phyloP scores from a whole-genome alignment of 2,797 vertebrate species.

The Philypnodon macrostomus region DNA sequence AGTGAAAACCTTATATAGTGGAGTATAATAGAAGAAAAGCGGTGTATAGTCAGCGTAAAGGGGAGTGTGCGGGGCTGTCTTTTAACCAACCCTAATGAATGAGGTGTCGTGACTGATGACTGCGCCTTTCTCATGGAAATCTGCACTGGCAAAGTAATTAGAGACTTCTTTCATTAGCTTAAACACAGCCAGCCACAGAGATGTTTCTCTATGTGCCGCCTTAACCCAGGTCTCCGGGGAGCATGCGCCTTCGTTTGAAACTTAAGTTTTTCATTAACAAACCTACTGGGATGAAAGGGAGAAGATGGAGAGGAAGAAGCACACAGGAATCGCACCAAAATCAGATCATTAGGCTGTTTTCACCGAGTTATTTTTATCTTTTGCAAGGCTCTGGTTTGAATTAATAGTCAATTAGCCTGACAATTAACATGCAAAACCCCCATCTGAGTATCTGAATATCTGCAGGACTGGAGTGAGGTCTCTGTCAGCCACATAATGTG shows the following conservation, averaged over 20 bases:
- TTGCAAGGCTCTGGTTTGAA: conserved; percentile 52
- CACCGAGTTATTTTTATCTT: conserved; percentile 52
- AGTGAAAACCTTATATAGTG: too few relatives aligned
- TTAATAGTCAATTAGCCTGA: conserved; percentile 68
- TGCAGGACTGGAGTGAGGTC: not conserved
- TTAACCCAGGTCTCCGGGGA: conserved; percentile 39
- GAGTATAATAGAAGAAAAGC: too few relatives aligned
- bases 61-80: conserved; percentile 20
- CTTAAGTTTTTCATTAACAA: conserved; percentile 64
- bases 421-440: conserved; percentile 55
- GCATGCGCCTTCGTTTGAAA: too few relatives aligned
- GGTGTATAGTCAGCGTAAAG: too few relatives aligned
- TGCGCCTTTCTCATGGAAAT: conserved; percentile 66
- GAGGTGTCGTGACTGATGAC: conserved; percentile 67
- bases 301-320: conserved; percentile 10
- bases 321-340: too few relatives aligned
- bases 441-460: too few relatives aligned
- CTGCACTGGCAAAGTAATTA: conserved; percentile 64
- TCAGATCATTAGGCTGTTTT: too few relatives aligned
- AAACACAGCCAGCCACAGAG: conserved; percentile 58
- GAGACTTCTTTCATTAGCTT: conserved; percentile 60
- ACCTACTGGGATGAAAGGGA: conserved; percentile 40
- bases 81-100: conserved; percentile 68
- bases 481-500: conserved; percentile 17
- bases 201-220: conserved; percentile 23